Conservation (phyloP, 2,888 invertebrate species). For the Therioaphis trifolii region DNA sequence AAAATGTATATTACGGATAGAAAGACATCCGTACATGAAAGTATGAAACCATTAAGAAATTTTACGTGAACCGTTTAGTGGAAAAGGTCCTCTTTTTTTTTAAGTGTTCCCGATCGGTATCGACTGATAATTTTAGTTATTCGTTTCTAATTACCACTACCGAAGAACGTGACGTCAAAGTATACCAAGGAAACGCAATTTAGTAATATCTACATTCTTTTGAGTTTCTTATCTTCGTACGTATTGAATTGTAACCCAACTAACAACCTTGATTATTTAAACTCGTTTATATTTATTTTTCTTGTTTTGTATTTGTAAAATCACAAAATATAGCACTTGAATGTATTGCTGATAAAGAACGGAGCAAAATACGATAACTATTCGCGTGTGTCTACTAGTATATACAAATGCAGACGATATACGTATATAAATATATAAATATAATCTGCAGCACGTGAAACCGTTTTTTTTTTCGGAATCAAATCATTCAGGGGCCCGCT, state of each 20-base stretch:
- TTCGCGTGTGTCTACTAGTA: not conserved
- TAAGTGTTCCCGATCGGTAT: too few relatives aligned
- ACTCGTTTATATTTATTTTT: slow-evolving; percentile 34
- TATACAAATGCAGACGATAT: not conserved
- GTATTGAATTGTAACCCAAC: not conserved
- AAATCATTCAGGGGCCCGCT: not conserved
- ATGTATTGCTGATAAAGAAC: slow-evolving; percentile 22
- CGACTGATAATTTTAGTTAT: not conserved
- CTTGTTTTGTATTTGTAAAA: slow-evolving; percentile 11
- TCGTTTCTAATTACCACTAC: not conserved
- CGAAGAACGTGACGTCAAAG: slow-evolving; percentile 32
- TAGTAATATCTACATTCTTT: slow-evolving; percentile 39
- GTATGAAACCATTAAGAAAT: too few relatives aligned
- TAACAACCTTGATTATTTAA: slow-evolving; percentile 27
- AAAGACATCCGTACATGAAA: too few relatives aligned
- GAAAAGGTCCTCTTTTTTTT: too few relatives aligned
- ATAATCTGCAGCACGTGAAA: too few relatives aligned
- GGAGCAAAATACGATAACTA: not conserved
- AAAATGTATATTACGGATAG: too few relatives aligned
- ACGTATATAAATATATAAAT: too few relatives aligned
- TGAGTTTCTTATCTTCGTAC: slow-evolving; percentile 31
- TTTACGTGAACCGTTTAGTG: too few relatives aligned
- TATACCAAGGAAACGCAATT: slow-evolving; percentile 21
- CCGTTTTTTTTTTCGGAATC: too few relatives aligned
- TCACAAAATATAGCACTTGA: slow-evolving; percentile 25